A percentile compares a stretch with the other conserved stretches of the same genome.
These are phyloP conservation scores for Linyphia triangularis DNA, from an alignment of 2,888 invertebrate species.

Conservation along the genomic window DNA sequence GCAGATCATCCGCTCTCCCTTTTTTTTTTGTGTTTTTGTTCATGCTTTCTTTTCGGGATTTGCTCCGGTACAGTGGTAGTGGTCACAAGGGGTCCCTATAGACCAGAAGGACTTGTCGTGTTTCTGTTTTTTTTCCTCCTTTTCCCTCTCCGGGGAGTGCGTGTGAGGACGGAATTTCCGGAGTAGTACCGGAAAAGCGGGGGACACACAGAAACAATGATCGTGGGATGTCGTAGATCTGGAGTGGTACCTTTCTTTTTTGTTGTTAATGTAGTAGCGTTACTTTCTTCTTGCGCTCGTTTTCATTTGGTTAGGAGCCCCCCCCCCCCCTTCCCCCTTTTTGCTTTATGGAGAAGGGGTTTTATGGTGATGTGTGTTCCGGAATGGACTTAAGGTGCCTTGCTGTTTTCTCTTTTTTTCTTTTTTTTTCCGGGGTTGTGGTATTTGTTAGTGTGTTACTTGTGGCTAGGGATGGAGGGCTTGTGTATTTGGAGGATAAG, in stretches of 20 bases:
- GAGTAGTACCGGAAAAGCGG: constrained; percentile 20
- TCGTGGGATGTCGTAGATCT: constrained; percentile 43
- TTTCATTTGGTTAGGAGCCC: constrained; percentile 39
- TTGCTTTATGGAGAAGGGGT: constrained; percentile 4
- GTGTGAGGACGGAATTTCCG: constrained; percentile 44
- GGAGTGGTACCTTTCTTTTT: constrained; percentile 30
- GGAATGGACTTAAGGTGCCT: not conserved
- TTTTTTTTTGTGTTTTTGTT: not conserved
- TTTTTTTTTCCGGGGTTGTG: not conserved
- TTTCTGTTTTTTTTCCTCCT: not conserved
- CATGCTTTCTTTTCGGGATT: not conserved
- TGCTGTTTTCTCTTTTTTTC: not conserved
- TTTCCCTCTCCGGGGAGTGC: constrained; percentile 19
- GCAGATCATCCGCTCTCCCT: constrained; percentile 16
- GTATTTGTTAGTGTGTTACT: not conserved
- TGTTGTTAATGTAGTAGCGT: constrained; percentile 4
- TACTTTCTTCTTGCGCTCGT: constrained; percentile 16
- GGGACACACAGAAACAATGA: constrained; percentile 39
- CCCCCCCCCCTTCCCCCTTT: not conserved
- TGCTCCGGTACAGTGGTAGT: constrained; percentile 2
- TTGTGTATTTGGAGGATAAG: too few species aligned
- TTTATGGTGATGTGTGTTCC: not conserved
- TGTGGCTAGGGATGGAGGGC: too few species aligned
- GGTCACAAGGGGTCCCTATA: constrained; percentile 9
- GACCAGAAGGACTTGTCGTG: not conserved